Percentiles rank a stretch among this genome's conserved stretches.
phyloP scores from a whole-genome alignment of 2,888 invertebrate genomes.

The Aphrophora alni region DNA sequence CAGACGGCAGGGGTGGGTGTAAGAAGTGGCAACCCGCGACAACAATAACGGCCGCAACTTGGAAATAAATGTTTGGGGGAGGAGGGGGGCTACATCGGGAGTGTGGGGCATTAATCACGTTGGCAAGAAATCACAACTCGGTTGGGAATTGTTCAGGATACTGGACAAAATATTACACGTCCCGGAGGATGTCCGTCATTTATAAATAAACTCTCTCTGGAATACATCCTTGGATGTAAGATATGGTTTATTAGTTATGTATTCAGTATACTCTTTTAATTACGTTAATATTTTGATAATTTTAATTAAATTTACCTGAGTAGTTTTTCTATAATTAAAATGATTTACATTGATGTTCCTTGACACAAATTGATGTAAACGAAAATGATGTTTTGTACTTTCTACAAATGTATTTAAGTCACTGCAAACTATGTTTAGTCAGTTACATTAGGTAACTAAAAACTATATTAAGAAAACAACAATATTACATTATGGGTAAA shows the following conservation, averaged over 20 bases:
- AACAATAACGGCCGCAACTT: neutral
- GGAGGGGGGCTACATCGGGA: neutral
- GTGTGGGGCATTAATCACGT: slow-evolving; percentile 1
- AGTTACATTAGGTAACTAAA: no score
- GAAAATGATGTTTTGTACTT: no score
- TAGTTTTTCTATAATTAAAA: no score
- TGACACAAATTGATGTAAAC: no score
- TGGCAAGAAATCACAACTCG: neutral
- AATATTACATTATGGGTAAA: no score
- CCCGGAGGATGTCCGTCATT: neutral
- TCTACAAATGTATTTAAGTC: no score
- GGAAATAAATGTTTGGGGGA: slow-evolving; percentile 5
- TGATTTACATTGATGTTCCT: no score
- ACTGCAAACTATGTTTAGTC: no score
- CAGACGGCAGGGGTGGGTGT: slow-evolving; percentile 9
- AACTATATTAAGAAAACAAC: no score
- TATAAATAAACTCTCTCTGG: neutral
- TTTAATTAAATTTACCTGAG: no score
- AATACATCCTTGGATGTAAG: neutral
- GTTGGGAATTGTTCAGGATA: slow-evolving; percentile 6
- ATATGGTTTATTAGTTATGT: neutral
- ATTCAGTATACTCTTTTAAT: no score
- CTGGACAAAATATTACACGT: neutral
- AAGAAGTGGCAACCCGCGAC: neutral
- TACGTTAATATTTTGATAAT: no score